phyloP scores from a whole-genome alignment of 2,113 vertebrate species.

The Psilopsiagon aymara region DNA sequence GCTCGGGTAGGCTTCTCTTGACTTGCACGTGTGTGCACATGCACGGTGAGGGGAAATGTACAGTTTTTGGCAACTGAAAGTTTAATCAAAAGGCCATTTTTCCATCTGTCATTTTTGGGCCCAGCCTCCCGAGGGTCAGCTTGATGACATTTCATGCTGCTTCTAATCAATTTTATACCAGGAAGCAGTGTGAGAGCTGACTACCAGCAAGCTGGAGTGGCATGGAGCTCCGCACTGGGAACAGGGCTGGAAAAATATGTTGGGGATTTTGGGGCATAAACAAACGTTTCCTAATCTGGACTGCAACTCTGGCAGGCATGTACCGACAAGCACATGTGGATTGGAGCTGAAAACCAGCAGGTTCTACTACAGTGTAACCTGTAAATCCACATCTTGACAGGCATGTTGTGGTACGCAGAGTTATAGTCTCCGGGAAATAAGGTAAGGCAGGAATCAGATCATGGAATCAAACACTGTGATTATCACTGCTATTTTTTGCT shows the following conservation, averaged over 20 bases:
- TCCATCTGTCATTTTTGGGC: slow-evolving; percentile 60
- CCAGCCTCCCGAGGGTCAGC: slow-evolving; percentile 49
- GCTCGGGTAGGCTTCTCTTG: not conserved
- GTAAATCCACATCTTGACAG: slow-evolving; percentile 77
- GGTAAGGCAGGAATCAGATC: slow-evolving; percentile 61
- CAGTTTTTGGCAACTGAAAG: slow-evolving; percentile 50
- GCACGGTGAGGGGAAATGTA: not conserved
- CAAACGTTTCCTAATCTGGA: slow-evolving; percentile 77
- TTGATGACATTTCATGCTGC: slow-evolving; percentile 62
- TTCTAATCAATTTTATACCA: slow-evolving; percentile 69
- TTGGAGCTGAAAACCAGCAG: slow-evolving; percentile 73
- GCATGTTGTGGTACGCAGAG: slow-evolving; percentile 76
- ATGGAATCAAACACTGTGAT: slow-evolving; percentile 71
- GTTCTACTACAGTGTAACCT: slow-evolving; percentile 68
- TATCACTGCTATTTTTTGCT: slow-evolving; percentile 36
- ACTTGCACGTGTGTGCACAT: slow-evolving; percentile 7
- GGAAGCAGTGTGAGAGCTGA: slow-evolving; percentile 55
- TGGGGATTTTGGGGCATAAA: slow-evolving; percentile 72
- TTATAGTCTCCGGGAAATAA: slow-evolving; percentile 63
- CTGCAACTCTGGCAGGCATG: slow-evolving; percentile 74
- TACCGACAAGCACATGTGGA: slow-evolving; percentile 68
- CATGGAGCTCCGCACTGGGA: slow-evolving; percentile 9
- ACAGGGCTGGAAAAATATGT: slow-evolving; percentile 52
- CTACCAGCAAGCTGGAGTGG: slow-evolving; percentile 9
- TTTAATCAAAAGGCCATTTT: slow-evolving; percentile 68